Base-by-base conservation (phyloP, 2,888 invertebrate genomes). In the Drosophila koepferae region DNA sequence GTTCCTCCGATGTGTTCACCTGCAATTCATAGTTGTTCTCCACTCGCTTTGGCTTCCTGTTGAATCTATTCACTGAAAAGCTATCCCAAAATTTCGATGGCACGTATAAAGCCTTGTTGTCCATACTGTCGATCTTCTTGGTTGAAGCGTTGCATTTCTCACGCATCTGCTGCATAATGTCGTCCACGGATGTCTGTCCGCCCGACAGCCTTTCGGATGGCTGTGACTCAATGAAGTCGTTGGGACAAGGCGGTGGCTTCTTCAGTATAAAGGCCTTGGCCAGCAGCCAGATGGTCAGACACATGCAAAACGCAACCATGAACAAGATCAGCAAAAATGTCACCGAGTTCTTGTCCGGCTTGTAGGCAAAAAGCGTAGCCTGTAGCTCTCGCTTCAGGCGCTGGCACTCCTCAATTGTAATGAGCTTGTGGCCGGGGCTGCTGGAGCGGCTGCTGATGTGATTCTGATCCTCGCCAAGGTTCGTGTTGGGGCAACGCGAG, bases 371-470 rank as follows among this genome's bases (percentile, higher is more conserved):
- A 8, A 58, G 14, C 0, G 61, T n/a, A 1, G 9, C 3, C 18
- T 69, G 65, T 3, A 82, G 44, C 5, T 77, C 79, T 1, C 79
- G 61, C 12, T 68, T 73, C 20, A 82, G 41, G 0, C 68, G 61
- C 38, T 68, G 28, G 38, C 82, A 83, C 36, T 83, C 86, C 8
- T 61, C 73, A 2, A 62, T 36, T 31, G 88, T 79, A 14, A 83
- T 81, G 2, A 83, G 64, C 18, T 73, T 77, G 4, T 28, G 36
- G 14, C n/a, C 23, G 3, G 1, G 7, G 10, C 28, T 40, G 2
- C n/a, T 2, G 7, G 36, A n/a, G 8, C 8, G n/a, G 2, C 14
- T 38, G 14, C 0, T 51, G 41, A 12, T 23, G 12, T n/a, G 38
- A 28, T 69, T 28, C 23, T 31, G 43, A 5, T 51, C 53, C 16